phyloP scores from a whole-genome alignment of 1,140 invertebrate species.

The Habropoda laboriosa region DNA sequence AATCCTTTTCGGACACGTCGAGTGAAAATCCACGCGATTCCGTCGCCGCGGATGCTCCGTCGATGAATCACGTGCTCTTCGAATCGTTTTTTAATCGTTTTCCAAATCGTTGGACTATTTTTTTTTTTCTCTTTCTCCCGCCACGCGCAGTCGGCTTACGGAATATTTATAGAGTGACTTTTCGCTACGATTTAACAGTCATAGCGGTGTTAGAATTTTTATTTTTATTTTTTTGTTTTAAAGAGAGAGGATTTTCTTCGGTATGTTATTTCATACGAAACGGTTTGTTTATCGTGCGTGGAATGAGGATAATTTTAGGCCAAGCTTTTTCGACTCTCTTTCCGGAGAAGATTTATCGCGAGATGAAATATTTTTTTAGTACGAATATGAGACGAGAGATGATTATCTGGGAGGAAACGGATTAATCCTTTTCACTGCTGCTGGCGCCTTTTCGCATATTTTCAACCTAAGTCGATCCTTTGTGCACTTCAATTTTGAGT shows the following conservation, averaged over 20 bases:
- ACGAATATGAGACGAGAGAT: too few relatives aligned
- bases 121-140: background rate
- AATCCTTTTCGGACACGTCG: slow-evolving; percentile 61
- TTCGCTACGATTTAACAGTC: too few relatives aligned
- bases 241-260: background rate
- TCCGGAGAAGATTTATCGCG: background rate
- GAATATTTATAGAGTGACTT: background rate
- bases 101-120: background rate
- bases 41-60: background rate
- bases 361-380: too few relatives aligned
- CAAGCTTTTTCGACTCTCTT: background rate
- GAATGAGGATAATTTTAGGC: slow-evolving; percentile 5
- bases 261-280: background rate
- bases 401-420: too few relatives aligned
- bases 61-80: slow-evolving; percentile 24
- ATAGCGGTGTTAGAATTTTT: too few relatives aligned
- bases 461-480: too few relatives aligned
- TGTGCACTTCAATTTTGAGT: too few relatives aligned
- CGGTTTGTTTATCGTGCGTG: background rate
- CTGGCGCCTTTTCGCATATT: too few relatives aligned
- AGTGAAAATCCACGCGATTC: slow-evolving; percentile 56
- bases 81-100: background rate
- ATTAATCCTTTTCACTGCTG: too few relatives aligned
- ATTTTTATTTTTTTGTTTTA: too few relatives aligned
- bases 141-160: background rate